Evolutionary conservation across 2,797 vertebrate species (phyloP).

Genomic region (Vireo griseus): DNA sequence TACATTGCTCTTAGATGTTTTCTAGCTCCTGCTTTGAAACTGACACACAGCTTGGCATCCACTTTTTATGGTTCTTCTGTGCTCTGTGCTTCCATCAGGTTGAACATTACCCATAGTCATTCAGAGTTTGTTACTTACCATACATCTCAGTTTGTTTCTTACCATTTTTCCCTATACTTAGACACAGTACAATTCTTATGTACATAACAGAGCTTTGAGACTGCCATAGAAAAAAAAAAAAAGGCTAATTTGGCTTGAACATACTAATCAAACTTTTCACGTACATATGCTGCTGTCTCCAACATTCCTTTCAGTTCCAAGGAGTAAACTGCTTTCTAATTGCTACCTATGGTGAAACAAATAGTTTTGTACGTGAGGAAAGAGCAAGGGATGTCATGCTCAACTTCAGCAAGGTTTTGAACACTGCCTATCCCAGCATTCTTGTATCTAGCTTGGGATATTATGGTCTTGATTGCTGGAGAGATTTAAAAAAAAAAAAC

Average conservation of each 20-base stretch:
- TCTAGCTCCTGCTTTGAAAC: conserved; percentile 7
- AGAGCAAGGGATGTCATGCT: neutral
- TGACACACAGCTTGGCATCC: neutral
- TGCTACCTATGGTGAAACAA: neutral
- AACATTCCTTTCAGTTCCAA: neutral
- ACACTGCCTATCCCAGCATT: neutral
- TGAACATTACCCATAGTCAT: neutral
- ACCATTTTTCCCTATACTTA: neutral
- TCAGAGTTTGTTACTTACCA: neutral
- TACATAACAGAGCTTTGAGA: neutral
- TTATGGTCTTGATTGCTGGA: neutral
- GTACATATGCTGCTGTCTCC: neutral
- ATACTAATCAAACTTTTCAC: neutral
- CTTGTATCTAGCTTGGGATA: neutral
- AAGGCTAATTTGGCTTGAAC: neutral
- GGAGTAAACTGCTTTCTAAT: neutral
- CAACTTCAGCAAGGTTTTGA: neutral
- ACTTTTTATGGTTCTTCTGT: neutral
- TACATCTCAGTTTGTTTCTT: neutral
- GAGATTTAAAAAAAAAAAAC: neutral
- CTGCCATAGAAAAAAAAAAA: neutral
- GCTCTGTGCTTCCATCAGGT: neutral
- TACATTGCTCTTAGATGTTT: conserved; percentile 20
- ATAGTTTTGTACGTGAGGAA: neutral
- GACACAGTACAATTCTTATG: neutral